These are phyloP conservation scores for Hydropotes inermis DNA, from an alignment of 2,113 vertebrate species.

Conservation along the genomic window DNA sequence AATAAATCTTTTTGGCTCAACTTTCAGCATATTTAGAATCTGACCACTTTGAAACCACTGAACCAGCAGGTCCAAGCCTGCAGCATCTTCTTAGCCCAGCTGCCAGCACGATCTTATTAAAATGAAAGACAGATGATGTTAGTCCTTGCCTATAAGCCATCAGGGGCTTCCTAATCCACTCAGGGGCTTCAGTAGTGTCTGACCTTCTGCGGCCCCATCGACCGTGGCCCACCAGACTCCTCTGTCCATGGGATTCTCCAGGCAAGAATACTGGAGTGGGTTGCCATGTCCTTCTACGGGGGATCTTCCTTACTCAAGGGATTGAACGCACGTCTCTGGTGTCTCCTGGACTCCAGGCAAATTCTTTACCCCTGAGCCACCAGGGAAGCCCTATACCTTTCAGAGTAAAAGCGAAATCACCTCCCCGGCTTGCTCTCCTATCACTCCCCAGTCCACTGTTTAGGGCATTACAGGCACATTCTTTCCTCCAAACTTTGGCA, in stretches of 20 bases:
- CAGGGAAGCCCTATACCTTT: neutral
- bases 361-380: neutral
- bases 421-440: no score
- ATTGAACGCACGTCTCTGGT: neutral
- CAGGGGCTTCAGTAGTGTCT: neutral
- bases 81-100: neutral
- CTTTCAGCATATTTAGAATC: neutral
- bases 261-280: neutral
- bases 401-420: neutral
- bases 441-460: neutral
- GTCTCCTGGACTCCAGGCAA: neutral
- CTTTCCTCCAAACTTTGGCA: no score
- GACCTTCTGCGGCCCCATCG: accelerated
- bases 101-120: neutral
- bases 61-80: neutral
- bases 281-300: neutral
- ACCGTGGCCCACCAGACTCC: neutral
- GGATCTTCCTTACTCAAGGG: neutral
- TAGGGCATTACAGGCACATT: neutral
- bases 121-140: neutral
- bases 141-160: neutral
- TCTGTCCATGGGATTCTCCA: neutral
- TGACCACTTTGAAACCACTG: neutral
- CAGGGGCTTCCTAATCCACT: neutral
- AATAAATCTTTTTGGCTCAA: neutral